A percentile compares a stretch with the other conserved stretches of the same genome.
Conservation (phyloP, 2,113 vertebrate species). For the Saccopteryx bilineata region DNA sequence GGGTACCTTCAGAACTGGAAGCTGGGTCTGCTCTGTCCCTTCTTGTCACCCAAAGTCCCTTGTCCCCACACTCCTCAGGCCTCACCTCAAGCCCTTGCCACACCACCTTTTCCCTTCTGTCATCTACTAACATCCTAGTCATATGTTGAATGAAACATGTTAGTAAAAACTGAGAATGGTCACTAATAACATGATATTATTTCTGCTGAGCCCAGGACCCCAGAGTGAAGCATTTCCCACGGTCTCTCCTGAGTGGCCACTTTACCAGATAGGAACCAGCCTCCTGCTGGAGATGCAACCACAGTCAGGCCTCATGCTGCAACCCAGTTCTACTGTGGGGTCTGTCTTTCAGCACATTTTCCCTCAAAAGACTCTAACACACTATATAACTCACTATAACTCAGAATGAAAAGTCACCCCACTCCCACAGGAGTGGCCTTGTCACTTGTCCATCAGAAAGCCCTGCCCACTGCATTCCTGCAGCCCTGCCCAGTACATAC, state of each 20-base stretch:
- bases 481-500: constrained; percentile 87
- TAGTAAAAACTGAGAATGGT: background rate
- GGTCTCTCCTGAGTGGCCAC: background rate
- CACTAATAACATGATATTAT: background rate
- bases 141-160: background rate
- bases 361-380: background rate
- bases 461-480: background rate
- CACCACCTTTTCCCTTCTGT: background rate
- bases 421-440: fast-evolving
- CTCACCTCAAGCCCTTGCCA: background rate
- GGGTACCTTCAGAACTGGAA: background rate
- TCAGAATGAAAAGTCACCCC: background rate
- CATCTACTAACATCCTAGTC: background rate
- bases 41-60: too few relatives aligned
- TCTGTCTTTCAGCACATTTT: background rate
- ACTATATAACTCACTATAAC: background rate
- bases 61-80: background rate
- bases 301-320: background rate
- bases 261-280: background rate
- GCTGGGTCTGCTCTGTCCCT: background rate
- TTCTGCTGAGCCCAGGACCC: background rate
- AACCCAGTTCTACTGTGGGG: background rate
- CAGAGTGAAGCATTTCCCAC: background rate
- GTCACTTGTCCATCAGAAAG: background rate
- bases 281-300: background rate